Evolutionary conservation across 2,113 vertebrate species (phyloP), one percentile per base, ranked within the genome.

Genomic region (Bubo bubo): DNA sequence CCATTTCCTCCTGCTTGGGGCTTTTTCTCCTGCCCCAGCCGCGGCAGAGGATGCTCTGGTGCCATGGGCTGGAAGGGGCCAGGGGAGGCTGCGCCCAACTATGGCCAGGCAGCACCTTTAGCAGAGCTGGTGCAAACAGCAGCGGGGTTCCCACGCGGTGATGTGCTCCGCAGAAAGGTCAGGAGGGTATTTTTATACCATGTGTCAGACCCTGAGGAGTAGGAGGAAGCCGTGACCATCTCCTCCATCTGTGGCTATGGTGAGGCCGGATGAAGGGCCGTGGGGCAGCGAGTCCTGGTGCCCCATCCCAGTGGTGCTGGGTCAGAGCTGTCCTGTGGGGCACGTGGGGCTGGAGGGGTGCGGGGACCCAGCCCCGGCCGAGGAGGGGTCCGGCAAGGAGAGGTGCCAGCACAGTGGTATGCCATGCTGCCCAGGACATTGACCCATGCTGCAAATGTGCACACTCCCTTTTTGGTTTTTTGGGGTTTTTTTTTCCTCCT

Each of bases 261-360:
- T 1, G 3, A n/a, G 30, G 37, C 15, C 7, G 4, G 39, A 64
- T 2, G 2, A 63, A 41, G 4, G 43, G 79, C 21, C 58, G 15
- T 0, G 16, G 58, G 2, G 23, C 41, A 85, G 43, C 0, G 2
- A 21, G 15, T 30, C 73, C 41, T 10, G 3, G 18, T 43, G 35
- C 23, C 30, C 37, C 2, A 0, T 34, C 45, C 50, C 14, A 1
- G 55, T 2, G 1, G 14, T 18, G 30, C 26, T 34, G 62, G 37
- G 41, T 63, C 55, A 52, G 45, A 47, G 28, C 41, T 7, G 4
- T 13, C 35, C 74, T 15, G 26, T 32, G 9, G 20, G 14, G 27
- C 45, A 43, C 10, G 1, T 6, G 6, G 37, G 28, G 43, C 27
- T 52, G 53, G 28, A 47, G 41, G 34, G 20, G 20, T 47, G 28